Conservation (phyloP, 2,888 invertebrate species). For the Eueremaeus valkanovi region DNA sequence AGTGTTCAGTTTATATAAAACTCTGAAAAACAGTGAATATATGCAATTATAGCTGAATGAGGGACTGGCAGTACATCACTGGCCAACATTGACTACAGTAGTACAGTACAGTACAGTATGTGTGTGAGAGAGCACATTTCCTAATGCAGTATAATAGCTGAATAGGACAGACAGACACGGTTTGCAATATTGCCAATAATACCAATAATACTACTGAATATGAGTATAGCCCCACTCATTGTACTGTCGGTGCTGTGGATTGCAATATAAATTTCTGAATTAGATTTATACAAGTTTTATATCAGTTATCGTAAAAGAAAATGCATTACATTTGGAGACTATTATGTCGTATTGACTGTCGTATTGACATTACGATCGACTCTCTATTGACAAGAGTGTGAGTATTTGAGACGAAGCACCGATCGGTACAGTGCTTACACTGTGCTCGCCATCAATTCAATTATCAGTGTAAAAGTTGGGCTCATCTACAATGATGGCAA, state of each 20-base stretch:
- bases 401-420: conserved; percentile 7
- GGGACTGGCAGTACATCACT: neutral
- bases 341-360: conserved; percentile 33
- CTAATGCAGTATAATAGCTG: neutral
- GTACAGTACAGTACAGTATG: neutral
- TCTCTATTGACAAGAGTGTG: conserved; percentile 32
- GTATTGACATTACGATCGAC: conserved; percentile 32
- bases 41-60: conserved; percentile 7
- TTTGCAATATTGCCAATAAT: conserved; percentile 14
- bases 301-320: conserved; percentile 37
- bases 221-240: neutral
- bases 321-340: conserved; percentile 31
- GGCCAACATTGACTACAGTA: neutral
- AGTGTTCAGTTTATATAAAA: neutral
- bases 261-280: conserved; percentile 29
- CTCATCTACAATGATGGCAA: neutral
- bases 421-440: neutral
- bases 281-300: conserved; percentile 30
- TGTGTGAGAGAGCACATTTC: neutral
- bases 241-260: neutral
- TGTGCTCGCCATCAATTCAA: conserved; percentile 28
- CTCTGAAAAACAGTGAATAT: neutral
- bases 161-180: neutral
- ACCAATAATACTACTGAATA: neutral
- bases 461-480: conserved; percentile 29